Evolutionary conservation across 2,797 vertebrate species (phyloP).

Genomic region (Nannoperca obscura): DNA sequence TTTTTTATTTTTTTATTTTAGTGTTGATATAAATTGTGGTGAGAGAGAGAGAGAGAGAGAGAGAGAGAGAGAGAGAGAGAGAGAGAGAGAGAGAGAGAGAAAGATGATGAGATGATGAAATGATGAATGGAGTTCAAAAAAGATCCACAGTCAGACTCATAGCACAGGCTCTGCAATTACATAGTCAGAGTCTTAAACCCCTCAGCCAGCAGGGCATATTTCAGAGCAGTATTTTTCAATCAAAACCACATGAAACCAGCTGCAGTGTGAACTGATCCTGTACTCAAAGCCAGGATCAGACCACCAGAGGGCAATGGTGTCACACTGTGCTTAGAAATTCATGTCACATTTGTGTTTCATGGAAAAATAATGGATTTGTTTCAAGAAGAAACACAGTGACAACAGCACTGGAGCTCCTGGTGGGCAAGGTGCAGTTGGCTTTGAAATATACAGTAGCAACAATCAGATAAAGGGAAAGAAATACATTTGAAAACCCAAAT

Average conservation of each 20-base stretch:
- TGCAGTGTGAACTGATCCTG: neutral
- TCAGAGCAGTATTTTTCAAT: neutral
- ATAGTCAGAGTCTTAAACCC: neutral
- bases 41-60: too few relatives aligned
- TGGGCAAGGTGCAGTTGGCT: constrained; percentile 49
- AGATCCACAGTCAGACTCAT: neutral
- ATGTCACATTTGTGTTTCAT: constrained; percentile 47
- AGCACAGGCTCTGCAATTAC: neutral
- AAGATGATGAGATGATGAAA: too few relatives aligned
- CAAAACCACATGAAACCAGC: neutral
- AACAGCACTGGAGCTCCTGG: constrained; percentile 42
- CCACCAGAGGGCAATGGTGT: constrained; percentile 82
- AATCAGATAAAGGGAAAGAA: constrained; percentile 48
- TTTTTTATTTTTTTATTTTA: too few relatives aligned
- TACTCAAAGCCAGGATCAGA: neutral
- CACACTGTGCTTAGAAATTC: constrained; percentile 45
- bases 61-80: too few relatives aligned
- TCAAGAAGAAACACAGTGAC: constrained; percentile 36
- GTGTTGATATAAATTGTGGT: too few relatives aligned
- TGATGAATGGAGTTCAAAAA: neutral
- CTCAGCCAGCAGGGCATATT: neutral
- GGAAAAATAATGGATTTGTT: constrained; percentile 54
- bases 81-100: too few relatives aligned
- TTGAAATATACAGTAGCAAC: constrained; percentile 45
- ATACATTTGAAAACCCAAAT: constrained; percentile 59